Evolutionary conservation across 2,113 vertebrate genomes (phyloP).

Genomic region (Bubalus kerabau): DNA sequence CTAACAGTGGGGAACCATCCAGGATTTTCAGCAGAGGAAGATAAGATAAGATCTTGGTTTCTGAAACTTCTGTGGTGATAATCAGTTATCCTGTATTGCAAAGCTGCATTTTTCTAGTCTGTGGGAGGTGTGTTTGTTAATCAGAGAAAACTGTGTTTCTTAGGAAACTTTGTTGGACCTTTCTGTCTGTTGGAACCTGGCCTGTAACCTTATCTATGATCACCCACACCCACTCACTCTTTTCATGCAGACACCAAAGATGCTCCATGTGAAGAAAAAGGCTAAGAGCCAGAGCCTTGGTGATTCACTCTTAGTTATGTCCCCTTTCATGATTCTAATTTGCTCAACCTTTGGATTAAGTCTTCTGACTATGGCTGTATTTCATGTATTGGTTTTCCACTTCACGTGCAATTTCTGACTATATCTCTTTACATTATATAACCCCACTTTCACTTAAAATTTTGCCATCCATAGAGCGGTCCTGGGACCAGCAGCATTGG

Average conservation of each 20-base stretch:
- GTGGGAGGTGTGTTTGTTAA: not conserved
- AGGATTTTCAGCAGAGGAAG: conserved; percentile 1
- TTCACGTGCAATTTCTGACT: not conserved
- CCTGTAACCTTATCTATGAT: not conserved
- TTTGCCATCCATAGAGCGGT: not conserved
- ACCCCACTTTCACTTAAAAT: not conserved
- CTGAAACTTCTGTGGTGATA: not conserved
- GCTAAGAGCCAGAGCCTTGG: not conserved
- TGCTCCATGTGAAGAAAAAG: not conserved
- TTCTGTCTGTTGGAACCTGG: not conserved
- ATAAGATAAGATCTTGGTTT: not conserved
- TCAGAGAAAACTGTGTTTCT: not conserved
- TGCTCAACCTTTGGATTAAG: conserved; percentile 27
- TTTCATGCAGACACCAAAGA: not conserved
- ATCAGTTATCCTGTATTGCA: not conserved
- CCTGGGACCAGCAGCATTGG: not conserved
- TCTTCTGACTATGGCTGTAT: not conserved
- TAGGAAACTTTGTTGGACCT: not conserved
- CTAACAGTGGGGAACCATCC: not conserved
- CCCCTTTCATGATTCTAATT: not conserved
- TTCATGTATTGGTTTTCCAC: not conserved
- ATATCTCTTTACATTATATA: not conserved
- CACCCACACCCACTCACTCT: not conserved
- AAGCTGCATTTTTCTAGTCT: conserved; percentile 14
- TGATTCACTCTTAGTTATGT: not conserved